Base-by-base conservation (phyloP, 1,140 invertebrate species). In the Lycorma delicatula region DNA sequence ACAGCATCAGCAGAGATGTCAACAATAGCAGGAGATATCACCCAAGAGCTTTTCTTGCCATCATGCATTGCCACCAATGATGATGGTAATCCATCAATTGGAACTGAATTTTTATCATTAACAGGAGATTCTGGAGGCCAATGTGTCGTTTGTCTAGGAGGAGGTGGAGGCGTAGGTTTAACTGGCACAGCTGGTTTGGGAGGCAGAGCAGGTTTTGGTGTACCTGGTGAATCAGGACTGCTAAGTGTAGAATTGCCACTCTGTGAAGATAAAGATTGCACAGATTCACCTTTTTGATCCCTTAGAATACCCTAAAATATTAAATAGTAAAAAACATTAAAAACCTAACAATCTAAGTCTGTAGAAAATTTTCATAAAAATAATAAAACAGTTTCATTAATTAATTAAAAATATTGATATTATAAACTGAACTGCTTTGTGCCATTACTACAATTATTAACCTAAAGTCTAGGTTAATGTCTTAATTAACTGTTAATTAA, bases 191-290 rank as follows among this genome's bases (percentile, higher is more conserved):
- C 75, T 54, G 86, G 85, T 75, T 88, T 87, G 1, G 85, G 85
- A 48, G 85, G 84, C 71, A 87, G 68, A 4, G 83, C 84, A 28
- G 86, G 86, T 67, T 86, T 82, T 36, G 74, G n/a, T 27, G 44
- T 28, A 13, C 13, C 18, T 48, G 46, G 23, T 48, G 16, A 54
- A 27, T 46, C 28, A 41, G 9, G 28, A 26, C 38, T 53, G 48
- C 16, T 31, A 22, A 38, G 29, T 18, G 12, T 26, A 12, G 36
- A 22, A 23, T 31, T 48, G 20, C 23, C 44, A 11, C 23, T 28
- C 51, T 60, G 44, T 41, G 34, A 54, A 22, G 23, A 1, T n/a
- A n/a, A n/a, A 2, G 54, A 26, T 22, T 31, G 18, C 11, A 46
- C 16, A 27, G 75, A 66, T 49, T 61, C 64, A 36, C 52, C 46